phyloP scores from a whole-genome alignment of 2,797 vertebrate species.

The Argentina silus region DNA sequence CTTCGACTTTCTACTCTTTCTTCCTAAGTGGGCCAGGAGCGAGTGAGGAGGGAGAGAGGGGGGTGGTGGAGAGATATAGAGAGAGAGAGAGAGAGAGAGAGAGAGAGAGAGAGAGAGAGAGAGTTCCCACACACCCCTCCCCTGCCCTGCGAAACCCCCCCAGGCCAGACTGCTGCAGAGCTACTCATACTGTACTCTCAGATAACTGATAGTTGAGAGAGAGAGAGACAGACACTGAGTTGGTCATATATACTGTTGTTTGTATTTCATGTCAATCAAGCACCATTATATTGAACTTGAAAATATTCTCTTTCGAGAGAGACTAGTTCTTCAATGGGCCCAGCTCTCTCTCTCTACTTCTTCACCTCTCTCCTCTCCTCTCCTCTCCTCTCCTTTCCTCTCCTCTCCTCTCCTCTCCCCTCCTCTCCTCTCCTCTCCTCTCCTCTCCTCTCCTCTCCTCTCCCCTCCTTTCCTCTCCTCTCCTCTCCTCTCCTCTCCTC shows the following conservation, averaged over 20 bases:
- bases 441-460: too few species aligned
- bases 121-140: too few species aligned
- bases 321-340: background rate
- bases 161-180: too few species aligned
- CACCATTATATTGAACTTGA: too few species aligned
- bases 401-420: conserved; percentile 14
- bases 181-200: too few species aligned
- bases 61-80: conserved; percentile 40
- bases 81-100: too few species aligned
- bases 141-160: too few species aligned
- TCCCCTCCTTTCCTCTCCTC: too few species aligned
- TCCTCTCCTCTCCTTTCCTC: conserved; percentile 15
- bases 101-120: conserved; percentile 18
- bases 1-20: conserved; percentile 36
- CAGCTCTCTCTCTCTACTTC: conserved; percentile 9
- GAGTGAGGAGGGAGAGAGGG: background rate
- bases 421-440: conserved; percentile 8
- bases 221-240: conserved; percentile 19
- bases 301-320: background rate
- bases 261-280: too few species aligned
- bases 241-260: background rate
- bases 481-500: too few species aligned
- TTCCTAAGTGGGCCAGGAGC: conserved; percentile 39
- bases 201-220: conserved; percentile 30
- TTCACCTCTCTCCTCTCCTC: background rate